These are phyloP conservation scores for Nematopogon swammerdamellus DNA, from an alignment of 2,888 invertebrate genomes.

Conservation along the genomic window DNA sequence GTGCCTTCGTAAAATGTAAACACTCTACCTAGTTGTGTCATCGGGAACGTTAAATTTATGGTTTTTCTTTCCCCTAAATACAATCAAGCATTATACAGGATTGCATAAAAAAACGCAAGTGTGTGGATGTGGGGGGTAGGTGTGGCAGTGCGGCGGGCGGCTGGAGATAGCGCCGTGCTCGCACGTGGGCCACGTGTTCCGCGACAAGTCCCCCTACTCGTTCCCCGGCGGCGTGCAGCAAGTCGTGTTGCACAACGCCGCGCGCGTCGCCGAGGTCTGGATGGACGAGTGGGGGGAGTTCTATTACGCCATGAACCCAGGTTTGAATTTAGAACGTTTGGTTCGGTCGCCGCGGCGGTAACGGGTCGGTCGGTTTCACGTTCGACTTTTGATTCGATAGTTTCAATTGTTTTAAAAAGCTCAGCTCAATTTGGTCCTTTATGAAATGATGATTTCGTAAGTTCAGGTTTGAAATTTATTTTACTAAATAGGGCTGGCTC, in stretches of 20 bases:
- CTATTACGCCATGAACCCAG: constrained; percentile 99
- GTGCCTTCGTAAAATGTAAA: too few relatives aligned
- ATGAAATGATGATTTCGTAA: background rate
- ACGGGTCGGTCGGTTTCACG: too few relatives aligned
- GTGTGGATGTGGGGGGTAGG: too few relatives aligned
- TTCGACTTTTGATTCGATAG: constrained; percentile 4
- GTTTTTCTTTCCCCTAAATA: too few relatives aligned
- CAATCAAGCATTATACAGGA: too few relatives aligned
- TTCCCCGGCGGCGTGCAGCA: constrained; percentile 98
- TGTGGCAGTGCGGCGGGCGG: constrained; percentile 96
- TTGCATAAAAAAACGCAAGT: too few relatives aligned
- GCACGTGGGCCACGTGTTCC: constrained; percentile 96
- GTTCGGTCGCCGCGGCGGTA: background rate
- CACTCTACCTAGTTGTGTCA: too few relatives aligned
- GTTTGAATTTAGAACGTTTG: constrained; percentile 52
- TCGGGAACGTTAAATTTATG: too few relatives aligned
- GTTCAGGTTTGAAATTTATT: too few relatives aligned
- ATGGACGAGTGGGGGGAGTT: constrained; percentile 99
- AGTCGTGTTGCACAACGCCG: constrained; percentile 97
- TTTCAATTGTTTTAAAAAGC: constrained; percentile 4
- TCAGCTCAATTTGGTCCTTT: constrained; percentile 1
- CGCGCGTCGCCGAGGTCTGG: constrained; percentile 99
- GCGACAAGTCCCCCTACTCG: constrained; percentile 97
- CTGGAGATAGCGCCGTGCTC: constrained; percentile 95
- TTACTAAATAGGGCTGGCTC: too few relatives aligned